Percentiles rank a stretch among this genome's conserved stretches.
Evolutionary conservation across 92 coral and sea anemone species (phyloP).

Genomic region (Meandrina meandrites): DNA sequence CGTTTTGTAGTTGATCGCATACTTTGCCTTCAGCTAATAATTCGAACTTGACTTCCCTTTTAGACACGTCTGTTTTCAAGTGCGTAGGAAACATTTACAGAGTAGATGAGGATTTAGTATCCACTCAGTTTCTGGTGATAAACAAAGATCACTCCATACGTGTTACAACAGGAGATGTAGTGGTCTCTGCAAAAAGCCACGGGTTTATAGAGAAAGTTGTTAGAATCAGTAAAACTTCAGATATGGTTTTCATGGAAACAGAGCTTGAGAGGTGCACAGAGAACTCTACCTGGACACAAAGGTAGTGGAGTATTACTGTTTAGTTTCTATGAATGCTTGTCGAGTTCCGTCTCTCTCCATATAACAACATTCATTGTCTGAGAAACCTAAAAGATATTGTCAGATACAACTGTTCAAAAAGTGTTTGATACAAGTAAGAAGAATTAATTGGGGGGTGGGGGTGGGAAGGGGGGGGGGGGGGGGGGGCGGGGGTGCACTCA

Average conservation of each 20-base stretch:
- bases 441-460: no score
- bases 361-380: no score
- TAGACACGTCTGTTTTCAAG: slow-evolving; percentile 47
- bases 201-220: slow-evolving; percentile 67
- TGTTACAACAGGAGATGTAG: slow-evolving; percentile 49
- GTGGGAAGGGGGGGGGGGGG: no score
- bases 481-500: no score
- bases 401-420: no score
- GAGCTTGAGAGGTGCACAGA: slow-evolving; percentile 57
- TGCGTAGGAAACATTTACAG: slow-evolving; percentile 63
- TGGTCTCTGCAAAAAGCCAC: slow-evolving; percentile 50
- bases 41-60: neutral
- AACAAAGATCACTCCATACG: neutral
- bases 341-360: no score
- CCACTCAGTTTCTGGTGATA: slow-evolving; percentile 57
- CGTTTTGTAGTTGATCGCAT: no score
- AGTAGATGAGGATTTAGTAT: slow-evolving; percentile 29
- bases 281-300: slow-evolving; percentile 54
- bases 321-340: no score
- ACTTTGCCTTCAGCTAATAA: no score
- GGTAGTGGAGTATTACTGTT: slow-evolving; percentile 30
- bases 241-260: slow-evolving; percentile 53
- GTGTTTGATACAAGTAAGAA: no score
- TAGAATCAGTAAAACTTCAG: slow-evolving; percentile 22
- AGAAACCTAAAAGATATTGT: no score